Conservation (phyloP, 2,888 invertebrate species). For the Bunonema sp. region DNA sequence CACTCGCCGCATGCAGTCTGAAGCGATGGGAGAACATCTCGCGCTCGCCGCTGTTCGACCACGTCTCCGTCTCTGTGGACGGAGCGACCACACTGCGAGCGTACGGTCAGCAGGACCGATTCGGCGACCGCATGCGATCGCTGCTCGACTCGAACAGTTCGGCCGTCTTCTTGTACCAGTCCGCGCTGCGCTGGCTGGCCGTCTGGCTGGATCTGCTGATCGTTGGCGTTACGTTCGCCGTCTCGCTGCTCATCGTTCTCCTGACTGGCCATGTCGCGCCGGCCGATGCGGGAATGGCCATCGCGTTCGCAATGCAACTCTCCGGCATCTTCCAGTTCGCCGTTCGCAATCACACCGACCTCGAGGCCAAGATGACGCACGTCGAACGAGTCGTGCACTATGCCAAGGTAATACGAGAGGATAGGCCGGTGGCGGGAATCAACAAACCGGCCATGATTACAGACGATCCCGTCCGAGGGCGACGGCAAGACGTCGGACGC, state of each 20-base stretch:
- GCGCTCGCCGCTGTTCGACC: constrained; percentile 54
- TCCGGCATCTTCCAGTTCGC: constrained; percentile 54
- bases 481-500: too few relatives aligned
- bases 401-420: constrained; percentile 25
- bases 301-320: constrained; percentile 54
- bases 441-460: too few relatives aligned
- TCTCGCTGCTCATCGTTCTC: constrained; percentile 50
- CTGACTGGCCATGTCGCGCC: constrained; percentile 47
- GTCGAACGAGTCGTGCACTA: constrained; percentile 43
- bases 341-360: constrained; percentile 78
- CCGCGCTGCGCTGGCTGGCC: constrained; percentile 47
- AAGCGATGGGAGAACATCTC: constrained; percentile 53
- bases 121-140: constrained; percentile 28
- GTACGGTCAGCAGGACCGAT: constrained; percentile 46
- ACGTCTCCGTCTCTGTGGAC: constrained; percentile 46
- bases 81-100: constrained; percentile 55
- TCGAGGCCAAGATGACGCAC: constrained; percentile 58
- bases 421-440: too few relatives aligned
- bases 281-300: constrained; percentile 55
- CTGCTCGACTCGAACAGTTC: constrained; percentile 36
- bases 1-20: constrained; percentile 32
- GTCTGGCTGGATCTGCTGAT: constrained; percentile 46
- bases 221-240: constrained; percentile 47
- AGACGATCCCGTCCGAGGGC: too few relatives aligned
- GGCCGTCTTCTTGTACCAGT: constrained; percentile 43